A percentile compares a stretch with the other conserved stretches of the same genome.
These are phyloP conservation scores for Aphrophora alni DNA, from an alignment of 2,888 invertebrate genomes.

Conservation along the genomic window DNA sequence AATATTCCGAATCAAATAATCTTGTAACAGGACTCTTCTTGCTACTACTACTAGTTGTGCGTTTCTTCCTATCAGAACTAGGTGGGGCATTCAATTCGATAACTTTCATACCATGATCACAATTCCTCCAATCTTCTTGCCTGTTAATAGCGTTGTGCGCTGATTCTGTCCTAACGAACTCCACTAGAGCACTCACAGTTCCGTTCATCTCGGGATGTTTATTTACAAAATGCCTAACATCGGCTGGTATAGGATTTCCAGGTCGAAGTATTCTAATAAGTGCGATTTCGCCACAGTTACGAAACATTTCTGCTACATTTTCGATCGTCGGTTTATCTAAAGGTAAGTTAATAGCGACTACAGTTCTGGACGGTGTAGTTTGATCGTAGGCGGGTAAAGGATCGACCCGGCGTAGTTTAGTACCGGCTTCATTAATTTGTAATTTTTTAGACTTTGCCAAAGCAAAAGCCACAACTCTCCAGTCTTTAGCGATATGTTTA, in stretches of 20 bases:
- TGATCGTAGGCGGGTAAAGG: constrained; percentile 90
- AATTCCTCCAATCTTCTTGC: constrained; percentile 59
- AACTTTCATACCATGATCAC: constrained; percentile 69
- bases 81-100: constrained; percentile 77
- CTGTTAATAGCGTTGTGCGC: constrained; percentile 82
- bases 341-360: constrained; percentile 86
- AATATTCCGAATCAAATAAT: constrained; percentile 67
- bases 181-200: constrained; percentile 87
- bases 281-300: constrained; percentile 87
- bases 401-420: constrained; percentile 84
- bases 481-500: constrained; percentile 92
- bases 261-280: constrained; percentile 86
- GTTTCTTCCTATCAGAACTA: constrained; percentile 77
- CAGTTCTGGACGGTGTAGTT: constrained; percentile 89
- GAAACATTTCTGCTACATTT: constrained; percentile 89
- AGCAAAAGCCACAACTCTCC: constrained; percentile 90
- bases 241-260: constrained; percentile 88
- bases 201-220: constrained; percentile 89
- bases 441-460: constrained; percentile 77
- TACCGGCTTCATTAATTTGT: constrained; percentile 89
- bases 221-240: constrained; percentile 88
- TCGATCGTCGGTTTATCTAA: constrained; percentile 86
- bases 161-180: constrained; percentile 86
- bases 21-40: constrained; percentile 63
- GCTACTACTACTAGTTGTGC: constrained; percentile 55